phyloP scores from a whole-genome alignment of 2,888 invertebrate genomes.

The Nymphalis c-album region DNA sequence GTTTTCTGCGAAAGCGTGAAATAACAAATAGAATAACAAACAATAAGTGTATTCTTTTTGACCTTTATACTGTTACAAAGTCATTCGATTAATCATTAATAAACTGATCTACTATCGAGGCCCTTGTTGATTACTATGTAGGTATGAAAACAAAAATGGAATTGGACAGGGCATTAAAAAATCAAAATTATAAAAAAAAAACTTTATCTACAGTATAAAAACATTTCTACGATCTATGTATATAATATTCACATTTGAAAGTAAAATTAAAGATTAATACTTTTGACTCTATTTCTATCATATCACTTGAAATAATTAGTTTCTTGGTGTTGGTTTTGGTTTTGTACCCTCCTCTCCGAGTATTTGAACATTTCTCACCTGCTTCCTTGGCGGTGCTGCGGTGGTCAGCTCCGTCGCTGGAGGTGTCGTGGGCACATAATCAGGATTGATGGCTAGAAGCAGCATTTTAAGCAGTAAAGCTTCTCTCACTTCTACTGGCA shows the following conservation, averaged over 20 bases:
- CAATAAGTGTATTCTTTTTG: too few relatives aligned
- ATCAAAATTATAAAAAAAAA: slow-evolving; percentile 1
- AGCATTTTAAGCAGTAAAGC: slow-evolving; percentile 87
- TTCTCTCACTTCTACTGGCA: slow-evolving; percentile 86
- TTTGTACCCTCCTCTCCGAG: slow-evolving; percentile 83
- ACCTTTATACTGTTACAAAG: too few relatives aligned
- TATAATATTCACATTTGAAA: slow-evolving; percentile 27
- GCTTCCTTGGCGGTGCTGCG: slow-evolving; percentile 78
- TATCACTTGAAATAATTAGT: slow-evolving; percentile 46
- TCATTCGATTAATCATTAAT: too few relatives aligned
- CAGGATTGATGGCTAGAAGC: slow-evolving; percentile 86
- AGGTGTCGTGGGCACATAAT: slow-evolving; percentile 70
- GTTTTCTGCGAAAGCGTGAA: too few relatives aligned
- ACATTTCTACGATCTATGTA: slow-evolving; percentile 26
- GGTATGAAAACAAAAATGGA: too few relatives aligned
- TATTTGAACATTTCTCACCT: slow-evolving; percentile 87
- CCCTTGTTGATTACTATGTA: too few relatives aligned
- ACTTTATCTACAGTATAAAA: slow-evolving; percentile 31
- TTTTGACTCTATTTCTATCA: slow-evolving; percentile 24
- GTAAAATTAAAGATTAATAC: slow-evolving; percentile 20
- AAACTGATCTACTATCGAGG: too few relatives aligned
- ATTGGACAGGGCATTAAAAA: not conserved
- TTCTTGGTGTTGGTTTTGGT: slow-evolving; percentile 57
- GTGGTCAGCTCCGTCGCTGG: slow-evolving; percentile 74
- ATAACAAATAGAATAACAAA: too few relatives aligned